Base-by-base conservation (phyloP, 2,113 vertebrate genomes). In the Hemiprocne comata region DNA sequence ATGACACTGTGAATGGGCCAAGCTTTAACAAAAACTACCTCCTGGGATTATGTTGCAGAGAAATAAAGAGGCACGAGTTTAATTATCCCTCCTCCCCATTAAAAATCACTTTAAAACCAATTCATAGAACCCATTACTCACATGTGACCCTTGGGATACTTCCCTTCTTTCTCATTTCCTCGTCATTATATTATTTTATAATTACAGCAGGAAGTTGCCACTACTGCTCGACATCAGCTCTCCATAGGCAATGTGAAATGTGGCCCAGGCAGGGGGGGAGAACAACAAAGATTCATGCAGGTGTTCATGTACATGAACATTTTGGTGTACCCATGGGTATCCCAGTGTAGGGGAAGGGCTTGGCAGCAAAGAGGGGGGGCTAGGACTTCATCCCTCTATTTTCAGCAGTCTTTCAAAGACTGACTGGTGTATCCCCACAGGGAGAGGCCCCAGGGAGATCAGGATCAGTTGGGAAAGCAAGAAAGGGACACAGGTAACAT, bases 81-180 rank as follows among this genome's bases (percentile, higher is more conserved):
- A 91, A 81, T 93, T 87, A 85, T 74, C 57, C 28, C 25, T 79
- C 46, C 42, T 70, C 2, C 14, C 23, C 23, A 31, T 55, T 81
- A 67, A 17, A 78, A 85, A 64, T 85, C 40, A 65, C 66, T 93
- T 93, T 73, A 67, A 80, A 93, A 85, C 2, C 10, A 90, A 65
- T 90, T 86, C 64, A 73, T 53, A 77, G 36, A 89, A 25, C 9
- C n/a, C 42, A 72, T 80, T 80, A 86, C 55, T 17, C 1, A 7
- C 0, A 0, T 74, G 23, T 58, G 36, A 44, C 46, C 46, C 69
- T 71, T 58, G 76, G 60, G 51, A 81, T 54, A 58, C 4, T 90
- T 90, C 50, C 15, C 31, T 66, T 84, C 13, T 62, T 95, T 46
- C 55, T 95, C n/a, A 66, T 86, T 92, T 95, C 48, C 72, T 66